phyloP scores from a whole-genome alignment of 2,797 vertebrate genomes.

The Centroberyx gerrardi region DNA sequence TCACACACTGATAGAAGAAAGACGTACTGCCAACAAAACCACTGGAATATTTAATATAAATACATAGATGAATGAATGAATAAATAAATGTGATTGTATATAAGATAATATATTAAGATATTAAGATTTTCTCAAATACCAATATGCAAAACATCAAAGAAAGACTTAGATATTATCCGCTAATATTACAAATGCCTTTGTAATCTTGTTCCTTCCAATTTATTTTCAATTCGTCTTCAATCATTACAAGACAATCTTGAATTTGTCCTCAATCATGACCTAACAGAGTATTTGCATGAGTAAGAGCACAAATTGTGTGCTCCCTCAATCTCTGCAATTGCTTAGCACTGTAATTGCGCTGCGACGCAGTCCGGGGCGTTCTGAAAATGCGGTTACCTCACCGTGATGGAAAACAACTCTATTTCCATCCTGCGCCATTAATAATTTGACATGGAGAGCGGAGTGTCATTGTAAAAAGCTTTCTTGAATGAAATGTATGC shows the following conservation, averaged over 20 bases:
- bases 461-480: conserved; percentile 36
- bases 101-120: no score
- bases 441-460: conserved; percentile 49
- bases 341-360: conserved; percentile 25
- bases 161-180: background rate
- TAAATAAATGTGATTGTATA: no score
- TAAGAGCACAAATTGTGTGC: background rate
- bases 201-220: conserved; percentile 32
- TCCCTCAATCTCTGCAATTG: background rate
- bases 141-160: no score
- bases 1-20: no score
- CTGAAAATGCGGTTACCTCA: conserved; percentile 7
- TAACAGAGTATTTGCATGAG: conserved; percentile 34
- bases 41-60: no score
- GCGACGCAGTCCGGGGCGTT: conserved; percentile 9
- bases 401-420: conserved; percentile 50
- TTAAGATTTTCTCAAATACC: no score
- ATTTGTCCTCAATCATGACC: conserved; percentile 35
- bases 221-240: conserved; percentile 38
- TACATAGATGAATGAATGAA: no score
- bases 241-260: conserved; percentile 22
- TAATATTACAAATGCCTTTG: conserved; percentile 9
- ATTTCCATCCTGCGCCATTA: conserved; percentile 55
- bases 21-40: no score
- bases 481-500: conserved; percentile 15